A percentile compares a stretch with the other conserved stretches of the same genome.
These are phyloP conservation scores for Cepphus grylle DNA, from an alignment of 2,113 vertebrate genomes.

Conservation along the genomic window DNA sequence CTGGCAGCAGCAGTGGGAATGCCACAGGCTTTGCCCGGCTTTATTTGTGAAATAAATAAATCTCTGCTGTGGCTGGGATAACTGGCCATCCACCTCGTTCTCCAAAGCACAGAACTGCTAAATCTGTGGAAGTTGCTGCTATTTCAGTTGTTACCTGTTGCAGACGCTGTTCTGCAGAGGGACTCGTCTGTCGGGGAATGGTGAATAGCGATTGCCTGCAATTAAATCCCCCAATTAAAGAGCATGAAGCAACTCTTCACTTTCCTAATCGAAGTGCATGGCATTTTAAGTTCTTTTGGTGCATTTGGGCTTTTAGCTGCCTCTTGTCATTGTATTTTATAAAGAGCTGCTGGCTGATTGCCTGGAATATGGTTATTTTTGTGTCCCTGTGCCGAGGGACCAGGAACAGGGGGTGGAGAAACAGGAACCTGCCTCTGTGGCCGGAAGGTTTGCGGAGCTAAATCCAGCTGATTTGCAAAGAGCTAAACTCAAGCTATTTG, in stretches of 20 bases:
- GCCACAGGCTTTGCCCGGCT: neutral
- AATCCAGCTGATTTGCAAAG: no score
- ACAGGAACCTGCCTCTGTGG: neutral
- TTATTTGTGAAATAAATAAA: neutral
- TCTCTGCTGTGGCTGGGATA: neutral
- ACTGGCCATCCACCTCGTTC: neutral
- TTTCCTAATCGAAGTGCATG: neutral
- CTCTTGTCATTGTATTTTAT: neutral
- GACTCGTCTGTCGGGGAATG: neutral
- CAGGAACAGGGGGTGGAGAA: neutral
- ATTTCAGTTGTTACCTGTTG: neutral
- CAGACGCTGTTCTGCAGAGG: neutral
- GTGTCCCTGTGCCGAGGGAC: neutral
- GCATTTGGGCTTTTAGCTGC: neutral
- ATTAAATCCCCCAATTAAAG: neutral
- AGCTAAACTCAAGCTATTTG: fast-evolving
- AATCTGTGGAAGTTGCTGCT: neutral
- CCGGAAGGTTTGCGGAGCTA: neutral
- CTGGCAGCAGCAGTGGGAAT: neutral
- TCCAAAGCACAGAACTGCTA: neutral
- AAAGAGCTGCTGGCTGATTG: neutral
- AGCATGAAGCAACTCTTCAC: neutral
- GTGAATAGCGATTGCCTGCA: fast-evolving
- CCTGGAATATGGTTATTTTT: neutral
- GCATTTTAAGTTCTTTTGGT: neutral